phyloP scores from a whole-genome alignment of 1,140 invertebrate species.

The Seison nebaliae region DNA sequence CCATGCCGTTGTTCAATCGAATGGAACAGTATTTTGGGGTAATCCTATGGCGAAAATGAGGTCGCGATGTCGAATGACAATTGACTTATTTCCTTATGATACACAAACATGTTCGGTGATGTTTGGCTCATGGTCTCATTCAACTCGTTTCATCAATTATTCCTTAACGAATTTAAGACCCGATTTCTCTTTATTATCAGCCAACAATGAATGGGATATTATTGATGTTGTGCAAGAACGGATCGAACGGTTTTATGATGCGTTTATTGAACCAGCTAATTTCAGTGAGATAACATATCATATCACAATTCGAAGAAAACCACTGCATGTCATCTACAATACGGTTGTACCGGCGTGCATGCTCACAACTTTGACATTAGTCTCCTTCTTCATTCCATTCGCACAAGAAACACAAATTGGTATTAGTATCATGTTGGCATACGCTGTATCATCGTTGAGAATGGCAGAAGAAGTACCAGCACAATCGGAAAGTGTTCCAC shows the following conservation, averaged over 20 bases:
- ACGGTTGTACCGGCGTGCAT: background rate
- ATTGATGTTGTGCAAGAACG: background rate
- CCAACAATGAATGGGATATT: slow-evolving; percentile 1
- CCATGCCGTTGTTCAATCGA: background rate
- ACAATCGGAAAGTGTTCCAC: background rate
- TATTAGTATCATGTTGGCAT: slow-evolving; percentile 2
- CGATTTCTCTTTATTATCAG: background rate
- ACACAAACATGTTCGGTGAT: background rate
- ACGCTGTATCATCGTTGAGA: background rate
- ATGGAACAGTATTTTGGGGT: slow-evolving; percentile 2
- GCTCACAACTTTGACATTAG: background rate
- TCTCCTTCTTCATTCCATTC: slow-evolving; percentile 1
- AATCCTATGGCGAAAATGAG: background rate
- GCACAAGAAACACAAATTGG: background rate
- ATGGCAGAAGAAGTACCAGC: background rate
- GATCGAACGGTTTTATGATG: background rate
- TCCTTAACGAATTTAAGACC: background rate
- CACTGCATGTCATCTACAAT: background rate
- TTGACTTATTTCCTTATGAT: background rate
- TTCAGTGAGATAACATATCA: background rate
- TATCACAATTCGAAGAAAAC: background rate
- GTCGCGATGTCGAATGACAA: background rate
- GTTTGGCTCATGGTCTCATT: background rate
- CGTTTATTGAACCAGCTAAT: background rate
- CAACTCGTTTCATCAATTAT: background rate